These are phyloP conservation scores for Ernsta delagoae DNA, from an alignment of 2,888 invertebrate species.

Conservation along the genomic window DNA sequence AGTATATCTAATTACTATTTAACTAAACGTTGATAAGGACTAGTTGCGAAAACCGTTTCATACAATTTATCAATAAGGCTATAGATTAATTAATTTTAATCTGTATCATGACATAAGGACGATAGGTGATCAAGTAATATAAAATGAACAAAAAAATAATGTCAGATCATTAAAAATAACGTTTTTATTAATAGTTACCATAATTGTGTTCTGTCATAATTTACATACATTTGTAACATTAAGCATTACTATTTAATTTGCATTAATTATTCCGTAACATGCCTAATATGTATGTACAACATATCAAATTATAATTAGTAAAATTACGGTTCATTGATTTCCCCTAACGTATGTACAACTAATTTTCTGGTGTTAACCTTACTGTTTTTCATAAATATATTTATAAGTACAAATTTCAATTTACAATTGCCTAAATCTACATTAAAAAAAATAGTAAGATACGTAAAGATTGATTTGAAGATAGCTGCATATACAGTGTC, in stretches of 20 bases:
- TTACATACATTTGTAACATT: slow-evolving; percentile 15
- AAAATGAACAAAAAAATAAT: not conserved
- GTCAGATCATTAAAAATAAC: not conserved
- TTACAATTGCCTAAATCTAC: slow-evolving; percentile 79
- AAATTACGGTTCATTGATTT: slow-evolving; percentile 69
- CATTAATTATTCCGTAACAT: slow-evolving; percentile 45
- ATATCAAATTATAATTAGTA: slow-evolving; percentile 67
- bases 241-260: slow-evolving; percentile 22
- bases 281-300: slow-evolving; percentile 73
- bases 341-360: slow-evolving; percentile 81
- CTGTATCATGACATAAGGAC: not conserved
- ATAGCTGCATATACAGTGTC: slow-evolving; percentile 70
- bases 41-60: slow-evolving; percentile 81
- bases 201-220: slow-evolving; percentile 43
- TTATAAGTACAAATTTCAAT: slow-evolving; percentile 75
- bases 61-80: slow-evolving; percentile 54
- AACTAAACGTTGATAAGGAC: slow-evolving; percentile 77
- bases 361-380: slow-evolving; percentile 83
- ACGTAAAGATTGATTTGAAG: slow-evolving; percentile 61
- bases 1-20: slow-evolving; percentile 67
- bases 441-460: slow-evolving; percentile 61
- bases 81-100: slow-evolving; percentile 42
- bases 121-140: not conserved
- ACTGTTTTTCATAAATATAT: slow-evolving; percentile 83
- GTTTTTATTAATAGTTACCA: slow-evolving; percentile 22